Evolutionary conservation across 2,888 invertebrate genomes (phyloP).

Genomic region (Baronia brevicornis): DNA sequence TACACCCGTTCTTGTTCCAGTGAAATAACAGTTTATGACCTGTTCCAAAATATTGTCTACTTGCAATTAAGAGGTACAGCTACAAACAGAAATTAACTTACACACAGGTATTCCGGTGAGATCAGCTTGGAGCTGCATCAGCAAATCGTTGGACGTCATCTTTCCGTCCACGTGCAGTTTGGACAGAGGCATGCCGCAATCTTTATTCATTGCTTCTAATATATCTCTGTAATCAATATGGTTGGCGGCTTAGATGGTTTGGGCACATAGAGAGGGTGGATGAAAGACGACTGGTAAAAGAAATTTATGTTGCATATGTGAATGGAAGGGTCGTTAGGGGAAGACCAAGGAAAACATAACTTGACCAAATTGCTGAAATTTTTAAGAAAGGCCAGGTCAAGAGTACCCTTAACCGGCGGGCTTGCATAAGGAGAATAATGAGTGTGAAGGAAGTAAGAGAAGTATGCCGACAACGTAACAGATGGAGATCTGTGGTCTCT

Average conservation of each 20-base stretch:
- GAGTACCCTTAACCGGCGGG: too few relatives aligned
- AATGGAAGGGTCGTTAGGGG: too few relatives aligned
- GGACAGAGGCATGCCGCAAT: constrained; percentile 88
- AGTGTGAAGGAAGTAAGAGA: too few relatives aligned
- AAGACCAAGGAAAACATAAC: constrained; percentile 4
- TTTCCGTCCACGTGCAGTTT: constrained; percentile 95
- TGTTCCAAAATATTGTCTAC: background rate
- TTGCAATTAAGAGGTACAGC: background rate
- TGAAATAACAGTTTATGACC: background rate
- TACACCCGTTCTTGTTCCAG: too few relatives aligned
- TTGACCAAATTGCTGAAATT: background rate
- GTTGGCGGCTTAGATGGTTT: too few relatives aligned
- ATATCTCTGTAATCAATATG: constrained; percentile 85
- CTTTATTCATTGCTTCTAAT: constrained; percentile 94
- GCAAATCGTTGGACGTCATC: constrained; percentile 90
- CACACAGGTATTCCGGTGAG: constrained; percentile 93
- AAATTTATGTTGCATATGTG: too few relatives aligned
- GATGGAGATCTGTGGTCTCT: too few relatives aligned
- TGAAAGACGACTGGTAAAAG: too few relatives aligned
- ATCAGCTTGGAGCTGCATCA: constrained; percentile 98
- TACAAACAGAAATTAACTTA: constrained; percentile 53
- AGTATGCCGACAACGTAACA: too few relatives aligned
- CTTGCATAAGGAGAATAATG: too few relatives aligned
- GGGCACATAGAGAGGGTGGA: too few relatives aligned
- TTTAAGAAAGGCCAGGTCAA: background rate